Evolutionary conservation across 2,113 vertebrate genomes (phyloP), one percentile per base, ranked within the genome.

Genomic region (Forbesichthys agassizii): DNA sequence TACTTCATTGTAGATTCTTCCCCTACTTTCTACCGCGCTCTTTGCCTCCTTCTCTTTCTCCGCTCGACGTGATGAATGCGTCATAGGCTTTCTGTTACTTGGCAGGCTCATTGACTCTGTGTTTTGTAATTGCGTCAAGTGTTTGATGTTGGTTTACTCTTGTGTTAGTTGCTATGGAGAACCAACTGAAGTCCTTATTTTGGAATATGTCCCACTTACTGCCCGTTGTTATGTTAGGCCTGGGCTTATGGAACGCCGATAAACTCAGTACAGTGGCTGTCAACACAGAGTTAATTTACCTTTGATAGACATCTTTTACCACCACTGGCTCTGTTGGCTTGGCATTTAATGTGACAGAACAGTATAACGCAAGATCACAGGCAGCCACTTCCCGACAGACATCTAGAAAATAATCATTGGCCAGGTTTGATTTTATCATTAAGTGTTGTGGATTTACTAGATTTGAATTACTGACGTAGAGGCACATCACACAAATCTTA

Each of bases 1-100:
- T 78, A 76, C 79, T 81, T 86, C 77, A 84, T 85, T 81, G 77
- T 77, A 67, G 60, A 55, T 62, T 75, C 73, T 48, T 65, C 54
- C 33, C 33, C 48, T 66, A 75, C 81, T 55, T 74, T 69, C 67
- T 74, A 57, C 48, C 61, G 75, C 66, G 61, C 46, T 74, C 56
- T 65, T 33, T 63, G 10, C 61, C 60, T 48, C 27, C 48, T 20
- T 48, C 33, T 14, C 13, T 60, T 69, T 77, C 18, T 20, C 12
- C 14, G 46, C 49, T 68, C 73, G 54, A 64, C 75, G 56, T 67
- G 81, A 85, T 61, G 48, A 58, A 82, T 86, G 75, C 80, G 73
- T 80, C 54, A 66, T 77, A 69, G 53, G 57, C 73, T 77, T 70
- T 74, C 49, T 71, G 72, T 72, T 76, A 65, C 80, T 74, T 59